Conservation (phyloP, 2,113 vertebrate species). For the Calyptommatus sinebrachiatus region DNA sequence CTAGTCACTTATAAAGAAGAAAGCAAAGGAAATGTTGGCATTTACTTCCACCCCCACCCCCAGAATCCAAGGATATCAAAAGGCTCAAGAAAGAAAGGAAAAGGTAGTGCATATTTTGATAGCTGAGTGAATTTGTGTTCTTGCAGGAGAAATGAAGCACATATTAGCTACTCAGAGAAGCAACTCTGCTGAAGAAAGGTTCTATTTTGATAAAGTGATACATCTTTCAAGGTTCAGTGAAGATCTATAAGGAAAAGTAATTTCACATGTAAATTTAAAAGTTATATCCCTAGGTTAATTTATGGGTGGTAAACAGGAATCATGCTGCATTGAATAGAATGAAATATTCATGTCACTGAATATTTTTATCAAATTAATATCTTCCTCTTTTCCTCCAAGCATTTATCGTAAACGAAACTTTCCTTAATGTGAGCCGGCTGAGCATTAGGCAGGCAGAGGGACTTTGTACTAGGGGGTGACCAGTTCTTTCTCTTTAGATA, state of each 20-base stretch:
- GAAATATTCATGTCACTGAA: conserved; percentile 34
- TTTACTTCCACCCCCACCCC: neutral
- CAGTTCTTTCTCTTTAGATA: neutral
- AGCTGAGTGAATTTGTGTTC: neutral
- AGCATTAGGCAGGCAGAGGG: neutral
- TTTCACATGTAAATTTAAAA: conserved; percentile 34
- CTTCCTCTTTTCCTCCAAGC: conserved; percentile 24
- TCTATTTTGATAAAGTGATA: conserved; percentile 21
- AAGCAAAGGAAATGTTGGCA: neutral
- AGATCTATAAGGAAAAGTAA: conserved; percentile 32
- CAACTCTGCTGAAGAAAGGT: conserved; percentile 17
- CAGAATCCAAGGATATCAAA: neutral
- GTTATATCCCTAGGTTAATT: conserved; percentile 39
- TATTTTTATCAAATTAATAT: conserved; percentile 38
- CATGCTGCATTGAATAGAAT: conserved; percentile 29
- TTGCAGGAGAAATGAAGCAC: conserved; percentile 1
- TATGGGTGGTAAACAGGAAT: conserved; percentile 34
- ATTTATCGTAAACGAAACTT: conserved; percentile 17
- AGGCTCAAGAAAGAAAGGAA: neutral
- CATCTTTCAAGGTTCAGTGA: conserved; percentile 31
- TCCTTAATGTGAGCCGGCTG: conserved; percentile 12
- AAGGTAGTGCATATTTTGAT: neutral
- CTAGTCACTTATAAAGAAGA: neutral
- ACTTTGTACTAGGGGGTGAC: neutral
- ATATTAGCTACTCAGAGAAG: neutral